A percentile compares a stretch with the other conserved stretches of the same genome.
Evolutionary conservation across 92 coral and sea anemone species (phyloP).

Genomic region (Galaxea fascicularis): DNA sequence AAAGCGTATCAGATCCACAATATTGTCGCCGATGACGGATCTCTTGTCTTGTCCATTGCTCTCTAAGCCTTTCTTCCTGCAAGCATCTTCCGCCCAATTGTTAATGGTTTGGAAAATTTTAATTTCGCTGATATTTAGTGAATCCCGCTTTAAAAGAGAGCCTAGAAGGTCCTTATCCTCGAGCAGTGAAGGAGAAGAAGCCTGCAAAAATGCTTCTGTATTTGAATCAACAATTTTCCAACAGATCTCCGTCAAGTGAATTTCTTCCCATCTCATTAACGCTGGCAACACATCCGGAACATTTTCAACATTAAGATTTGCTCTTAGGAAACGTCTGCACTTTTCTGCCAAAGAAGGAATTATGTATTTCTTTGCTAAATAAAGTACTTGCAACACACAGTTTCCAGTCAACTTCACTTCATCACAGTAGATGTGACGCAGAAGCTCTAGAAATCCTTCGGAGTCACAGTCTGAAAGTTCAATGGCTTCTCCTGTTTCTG

Average conservation of each 20-base stretch:
- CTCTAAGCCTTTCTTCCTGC: neutral
- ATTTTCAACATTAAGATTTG: conserved; percentile 48
- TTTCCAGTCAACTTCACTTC: conserved; percentile 48
- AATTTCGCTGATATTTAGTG: neutral
- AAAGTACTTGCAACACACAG: conserved; percentile 57
- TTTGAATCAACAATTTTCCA: conserved; percentile 15
- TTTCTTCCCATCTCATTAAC: conserved; percentile 29
- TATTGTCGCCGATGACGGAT: neutral
- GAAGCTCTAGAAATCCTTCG: conserved; percentile 45
- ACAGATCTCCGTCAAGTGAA: neutral
- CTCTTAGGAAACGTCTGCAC: conserved; percentile 47
- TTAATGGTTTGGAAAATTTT: conserved; percentile 19
- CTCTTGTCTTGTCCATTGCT: conserved; percentile 12
- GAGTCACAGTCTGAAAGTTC: conserved; percentile 65
- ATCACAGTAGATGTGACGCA: conserved; percentile 57
- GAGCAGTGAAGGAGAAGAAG: neutral
- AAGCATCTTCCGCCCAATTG: neutral
- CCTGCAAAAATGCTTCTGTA: neutral
- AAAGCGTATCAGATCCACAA: conserved; percentile 7
- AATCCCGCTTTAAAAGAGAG: conserved; percentile 5
- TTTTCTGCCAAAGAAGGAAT: conserved; percentile 33
- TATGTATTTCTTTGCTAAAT: conserved; percentile 61
- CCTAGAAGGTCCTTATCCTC: neutral
- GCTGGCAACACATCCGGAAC: conserved; percentile 39
- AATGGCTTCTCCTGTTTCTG: conserved; percentile 41